Base-by-base conservation (phyloP, 2,888 invertebrate species). In the Keiferia lycopersicella region DNA sequence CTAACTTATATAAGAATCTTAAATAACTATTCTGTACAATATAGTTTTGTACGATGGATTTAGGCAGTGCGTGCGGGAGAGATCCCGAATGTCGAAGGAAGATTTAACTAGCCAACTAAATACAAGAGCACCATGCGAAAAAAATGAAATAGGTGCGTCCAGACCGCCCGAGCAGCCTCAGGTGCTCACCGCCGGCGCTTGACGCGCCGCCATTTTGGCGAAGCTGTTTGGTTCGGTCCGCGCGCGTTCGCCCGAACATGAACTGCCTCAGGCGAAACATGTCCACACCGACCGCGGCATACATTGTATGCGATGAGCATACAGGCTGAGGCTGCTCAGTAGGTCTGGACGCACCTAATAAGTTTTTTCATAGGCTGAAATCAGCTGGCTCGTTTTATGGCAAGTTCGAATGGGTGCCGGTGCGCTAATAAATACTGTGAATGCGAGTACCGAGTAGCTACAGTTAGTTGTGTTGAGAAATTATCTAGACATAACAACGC, bases 1-100 rank as follows among this genome's bases (percentile, higher is more conserved):
- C 84, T 88, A 88, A 77, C 82, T 86, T 81, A 81, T 76, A 66
- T 71, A 75, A 75, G 22, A 75, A 73, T 74, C 87, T 88, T 89
- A 89, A 80, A 80, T 79, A 20, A 81, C 75, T 75, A 75, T 71
- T 81, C 81, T 87, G 86, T 87, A 88, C 83, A 81, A 72, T 34
- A 79, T 71, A 72, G 68, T 72, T 51, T 77, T 85, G 88, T 88
- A 87, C 84, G 80, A 77, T 74, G 72, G 79, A 76, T 53, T 72
- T 75, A 73, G 87, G 86, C 87, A 86, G 87, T 86, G 86, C 69
- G 71, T 67, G 63, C 69, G 65, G 66, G 64, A 75, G 79, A 81
- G 76, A 82, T 85, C 77, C 77, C 74, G 72, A 73, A 70, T 68
- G 65, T 69, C 22, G 51, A 51, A 20, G 51, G 20, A 3, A 20